Conservation (phyloP, 2,888 invertebrate genomes). For the Notodonta ziczac region DNA sequence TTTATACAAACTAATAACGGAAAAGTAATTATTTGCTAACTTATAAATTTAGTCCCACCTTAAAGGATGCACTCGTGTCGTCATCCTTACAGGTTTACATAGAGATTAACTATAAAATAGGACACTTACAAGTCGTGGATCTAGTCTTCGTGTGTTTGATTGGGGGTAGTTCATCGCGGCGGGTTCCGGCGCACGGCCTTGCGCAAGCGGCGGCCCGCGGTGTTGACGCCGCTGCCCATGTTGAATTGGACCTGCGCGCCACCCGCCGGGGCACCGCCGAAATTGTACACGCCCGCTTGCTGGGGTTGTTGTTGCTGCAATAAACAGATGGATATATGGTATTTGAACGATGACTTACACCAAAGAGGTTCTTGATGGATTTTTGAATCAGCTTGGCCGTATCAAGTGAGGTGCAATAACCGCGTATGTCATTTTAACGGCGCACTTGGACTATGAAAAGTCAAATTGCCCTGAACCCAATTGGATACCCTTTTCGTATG, state of each 20-base stretch:
- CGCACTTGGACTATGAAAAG: too few species aligned
- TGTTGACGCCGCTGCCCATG: constrained; percentile 58
- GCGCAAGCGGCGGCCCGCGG: constrained; percentile 54
- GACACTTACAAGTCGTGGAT: constrained; percentile 30
- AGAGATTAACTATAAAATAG: constrained; percentile 15
- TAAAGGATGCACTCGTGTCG: constrained; percentile 16
- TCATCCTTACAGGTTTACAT: constrained; percentile 24
- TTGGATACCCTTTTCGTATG: too few species aligned
- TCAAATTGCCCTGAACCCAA: too few species aligned
- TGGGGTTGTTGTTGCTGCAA: constrained; percentile 31
- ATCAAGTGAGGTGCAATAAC: too few species aligned
- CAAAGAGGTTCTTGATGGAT: too few species aligned
- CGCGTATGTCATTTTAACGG: too few species aligned
- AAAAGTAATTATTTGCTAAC: constrained; percentile 21
- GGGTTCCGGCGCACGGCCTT: constrained; percentile 67
- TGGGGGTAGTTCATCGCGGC: constrained; percentile 53
- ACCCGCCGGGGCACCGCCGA: constrained; percentile 44
- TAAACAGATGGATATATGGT: not conserved
- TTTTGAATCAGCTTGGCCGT: too few species aligned
- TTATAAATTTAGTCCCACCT: constrained; percentile 34
- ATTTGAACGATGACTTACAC: too few species aligned
- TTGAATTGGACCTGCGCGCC: constrained; percentile 62
- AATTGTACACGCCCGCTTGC: constrained; percentile 57
- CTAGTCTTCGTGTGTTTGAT: constrained; percentile 14
- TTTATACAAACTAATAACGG: constrained; percentile 22